Evolutionary conservation across 2,888 invertebrate species (phyloP), one percentile per base, ranked within the genome.

Genomic region (Cosmia trapezina): DNA sequence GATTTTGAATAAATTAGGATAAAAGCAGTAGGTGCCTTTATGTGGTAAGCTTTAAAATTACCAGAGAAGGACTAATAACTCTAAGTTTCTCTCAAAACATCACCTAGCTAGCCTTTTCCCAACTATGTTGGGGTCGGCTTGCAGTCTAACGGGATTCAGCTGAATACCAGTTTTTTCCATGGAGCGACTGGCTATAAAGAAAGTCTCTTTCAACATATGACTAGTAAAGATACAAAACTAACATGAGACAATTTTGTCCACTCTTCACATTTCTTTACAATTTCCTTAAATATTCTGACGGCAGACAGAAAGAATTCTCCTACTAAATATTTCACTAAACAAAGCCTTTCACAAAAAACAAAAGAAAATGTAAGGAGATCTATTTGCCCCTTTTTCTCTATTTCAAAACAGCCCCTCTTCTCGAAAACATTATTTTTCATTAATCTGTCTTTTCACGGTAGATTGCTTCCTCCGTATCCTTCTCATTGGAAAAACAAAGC

Each of bases 371-470:
- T 66, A 67, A 76, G 53, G 64, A 72, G 28, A 60, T 33, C 49
- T 43, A 66, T 54, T 66, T 61, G 19, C 37, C 53, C 56, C 65
- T 65, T 47, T 70, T 67, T 54, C 22, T 54, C 53, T 79, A 57
- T 69, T 68, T 17, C 43, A 53, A 59, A 65, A 62, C 70, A 64
- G 22, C 56, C 70, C 61, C 70, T 59, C 74, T 68, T 63, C 62
- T 49, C 19, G 33, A 76, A 66, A 80, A 60, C 67, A 71, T 80
- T 70, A 0, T 73, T 83, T 72, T 80, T 68, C 76, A 80, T 80
- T 81, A 81, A 80, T 83, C 72, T 83, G 53, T 45, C 57, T 54
- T 70, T 83, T 80, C 70, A 70, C 68, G 64, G 68, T 76, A 66
- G 60, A 81, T 80, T 80, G 57, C 53, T 62, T 51, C 33, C 65